Evolutionary conservation across 2,888 invertebrate genomes (phyloP).

Genomic region (Busseola fusca): DNA sequence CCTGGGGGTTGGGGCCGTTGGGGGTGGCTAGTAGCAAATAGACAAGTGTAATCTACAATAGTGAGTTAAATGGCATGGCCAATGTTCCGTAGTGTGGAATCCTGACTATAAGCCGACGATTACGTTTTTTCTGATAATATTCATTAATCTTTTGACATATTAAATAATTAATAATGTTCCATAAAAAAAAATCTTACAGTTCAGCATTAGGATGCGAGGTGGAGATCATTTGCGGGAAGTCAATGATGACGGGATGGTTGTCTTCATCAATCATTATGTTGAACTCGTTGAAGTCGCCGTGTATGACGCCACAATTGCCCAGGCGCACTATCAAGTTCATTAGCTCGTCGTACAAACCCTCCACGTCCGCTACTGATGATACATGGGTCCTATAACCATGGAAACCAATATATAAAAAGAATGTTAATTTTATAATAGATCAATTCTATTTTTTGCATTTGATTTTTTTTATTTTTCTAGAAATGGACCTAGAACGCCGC

Average conservation of each 20-base stretch:
- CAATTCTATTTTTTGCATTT: background rate
- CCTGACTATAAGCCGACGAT: background rate
- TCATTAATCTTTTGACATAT: background rate
- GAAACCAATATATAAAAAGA: background rate
- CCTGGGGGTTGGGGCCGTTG: no score
- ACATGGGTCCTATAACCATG: slow-evolving; percentile 89
- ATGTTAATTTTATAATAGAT: background rate
- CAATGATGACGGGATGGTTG: slow-evolving; percentile 95
- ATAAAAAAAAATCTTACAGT: slow-evolving; percentile 88
- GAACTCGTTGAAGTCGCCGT: slow-evolving; percentile 99
- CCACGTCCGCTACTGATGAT: slow-evolving; percentile 90
- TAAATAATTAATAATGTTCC: background rate
- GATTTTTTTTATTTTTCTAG: background rate
- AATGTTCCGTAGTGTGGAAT: no score
- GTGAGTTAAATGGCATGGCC: background rate
- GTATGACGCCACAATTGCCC: slow-evolving; percentile 98
- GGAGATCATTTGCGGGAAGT: slow-evolving; percentile 99
- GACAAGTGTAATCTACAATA: background rate
- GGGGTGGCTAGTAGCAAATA: background rate
- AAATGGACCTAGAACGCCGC: slow-evolving; percentile 18
- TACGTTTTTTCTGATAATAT: background rate
- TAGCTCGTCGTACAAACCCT: slow-evolving; percentile 95
- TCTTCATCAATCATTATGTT: slow-evolving; percentile 97
- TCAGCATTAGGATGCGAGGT: slow-evolving; percentile 97
- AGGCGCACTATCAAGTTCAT: slow-evolving; percentile 97